phyloP scores from a whole-genome alignment of 1,140 invertebrate genomes.

The Drosophila kanapiae region DNA sequence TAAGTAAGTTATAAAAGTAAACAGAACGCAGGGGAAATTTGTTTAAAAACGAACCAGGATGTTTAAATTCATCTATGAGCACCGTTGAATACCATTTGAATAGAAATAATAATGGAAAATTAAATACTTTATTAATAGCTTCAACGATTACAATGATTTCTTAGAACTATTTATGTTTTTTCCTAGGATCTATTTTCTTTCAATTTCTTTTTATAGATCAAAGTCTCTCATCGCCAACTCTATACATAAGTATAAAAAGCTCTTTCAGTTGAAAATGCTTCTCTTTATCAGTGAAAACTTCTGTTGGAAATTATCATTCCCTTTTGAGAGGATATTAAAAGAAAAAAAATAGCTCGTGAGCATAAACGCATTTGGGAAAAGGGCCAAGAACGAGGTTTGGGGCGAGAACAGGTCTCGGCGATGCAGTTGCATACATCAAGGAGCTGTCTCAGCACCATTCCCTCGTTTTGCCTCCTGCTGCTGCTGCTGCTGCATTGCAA shows the following conservation, averaged over 20 bases:
- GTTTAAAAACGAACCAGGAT: too few species aligned
- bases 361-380: neutral
- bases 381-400: neutral
- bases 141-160: too few species aligned
- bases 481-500: constrained; percentile 64
- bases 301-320: constrained; percentile 12
- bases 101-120: too few species aligned
- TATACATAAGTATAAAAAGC: neutral
- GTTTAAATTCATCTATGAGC: too few species aligned
- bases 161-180: too few species aligned
- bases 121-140: too few species aligned
- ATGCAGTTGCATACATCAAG: constrained; percentile 68
- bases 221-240: neutral
- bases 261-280: neutral
- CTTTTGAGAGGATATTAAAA: constrained; percentile 5
- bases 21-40: neutral
- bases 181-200: neutral
- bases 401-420: neutral
- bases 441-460: constrained; percentile 27
- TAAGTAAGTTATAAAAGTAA: constrained; percentile 65
- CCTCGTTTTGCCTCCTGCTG: constrained; percentile 9
- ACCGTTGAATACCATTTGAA: too few species aligned
- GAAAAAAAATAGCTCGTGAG: constrained; percentile 5
- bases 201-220: neutral
- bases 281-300: neutral